Evolutionary conservation across 2,888 invertebrate species (phyloP), one percentile per base, ranked within the genome.

Genomic region (Latrodectus hesperus): DNA sequence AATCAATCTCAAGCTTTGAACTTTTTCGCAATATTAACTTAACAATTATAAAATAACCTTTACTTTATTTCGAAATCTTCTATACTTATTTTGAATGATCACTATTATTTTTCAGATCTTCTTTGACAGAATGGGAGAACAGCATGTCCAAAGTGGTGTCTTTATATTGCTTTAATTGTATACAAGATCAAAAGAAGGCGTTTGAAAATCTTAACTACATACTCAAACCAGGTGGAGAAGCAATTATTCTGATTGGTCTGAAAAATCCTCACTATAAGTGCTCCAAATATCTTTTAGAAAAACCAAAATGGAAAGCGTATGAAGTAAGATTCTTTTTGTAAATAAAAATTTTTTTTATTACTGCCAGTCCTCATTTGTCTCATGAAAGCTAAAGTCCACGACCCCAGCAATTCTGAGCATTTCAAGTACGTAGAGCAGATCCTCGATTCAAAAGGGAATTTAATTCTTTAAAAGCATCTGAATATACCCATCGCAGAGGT

Each of bases 131-230:
- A 11, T 81, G 81, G 81, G 60, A 53, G 11, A 73, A 65, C 1
- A 64, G 65, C 4, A 53, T 74, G 17, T 38, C 73, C 8, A 81
- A 81, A 55, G 10, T 81, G 14, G 65, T 81, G 6, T 74, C 81
- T 6, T 52, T 81, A 11, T 64, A 74, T 53, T 73, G 73, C 26
- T 81, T 81, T 65, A 81, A 81, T 38, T 72, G 81, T 51, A 26
- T 81, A 9, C 53, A 65, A 0, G 52, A 81, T 52, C 74, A 81
- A 17, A 26, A 53, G 65, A 11, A 10, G 52, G 26, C 26, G 8
- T 81, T 81, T 26, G 65, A 65, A 16, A 67, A 53, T 9, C 17
- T 38, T 4, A 49, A 53, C 12, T 38, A 65, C 9, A n/a, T 81
- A 5, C 67, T 81, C 4, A 17, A 73, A 53, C 67, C 74, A 12